A percentile compares a stretch with the other conserved stretches of the same genome.
Conservation (phyloP, 2,888 invertebrate genomes). For the Ophion costatus region DNA sequence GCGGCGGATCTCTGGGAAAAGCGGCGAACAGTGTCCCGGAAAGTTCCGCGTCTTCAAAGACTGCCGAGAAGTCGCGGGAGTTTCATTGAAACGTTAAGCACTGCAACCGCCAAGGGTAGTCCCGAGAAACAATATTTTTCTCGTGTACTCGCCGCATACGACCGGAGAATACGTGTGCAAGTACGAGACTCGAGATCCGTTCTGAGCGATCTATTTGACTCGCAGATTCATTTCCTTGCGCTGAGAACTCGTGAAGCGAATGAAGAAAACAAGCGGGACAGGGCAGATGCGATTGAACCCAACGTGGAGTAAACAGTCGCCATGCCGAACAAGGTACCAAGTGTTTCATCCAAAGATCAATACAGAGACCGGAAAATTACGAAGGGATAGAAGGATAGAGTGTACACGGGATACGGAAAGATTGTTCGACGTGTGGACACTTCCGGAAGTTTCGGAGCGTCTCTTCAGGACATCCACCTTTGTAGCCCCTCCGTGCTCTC, state of each 20-base stretch:
- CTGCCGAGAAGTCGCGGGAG: background rate
- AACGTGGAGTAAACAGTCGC: background rate
- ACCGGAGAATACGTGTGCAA: background rate
- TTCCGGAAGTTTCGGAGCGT: constrained; percentile 50
- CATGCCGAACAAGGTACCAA: background rate
- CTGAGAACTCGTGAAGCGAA: background rate
- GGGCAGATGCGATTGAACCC: background rate
- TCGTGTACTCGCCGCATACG: no score
- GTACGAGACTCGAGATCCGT: background rate
- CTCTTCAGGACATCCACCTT: constrained; percentile 27
- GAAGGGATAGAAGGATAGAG: background rate
- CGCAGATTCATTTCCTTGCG: background rate
- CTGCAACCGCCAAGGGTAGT: background rate
- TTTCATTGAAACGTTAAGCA: background rate
- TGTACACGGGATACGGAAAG: background rate
- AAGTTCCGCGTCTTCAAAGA: background rate
- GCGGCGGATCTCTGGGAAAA: background rate
- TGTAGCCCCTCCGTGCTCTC: background rate
- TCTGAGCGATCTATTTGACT: background rate
- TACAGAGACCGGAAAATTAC: background rate
- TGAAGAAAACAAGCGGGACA: background rate
- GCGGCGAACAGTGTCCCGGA: background rate
- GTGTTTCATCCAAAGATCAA: background rate
- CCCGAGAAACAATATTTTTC: background rate
- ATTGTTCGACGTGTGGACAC: background rate